Evolutionary conservation across 2,113 vertebrate species (phyloP), one percentile per base, ranked within the genome.

Genomic region (Hemiprocne comata): DNA sequence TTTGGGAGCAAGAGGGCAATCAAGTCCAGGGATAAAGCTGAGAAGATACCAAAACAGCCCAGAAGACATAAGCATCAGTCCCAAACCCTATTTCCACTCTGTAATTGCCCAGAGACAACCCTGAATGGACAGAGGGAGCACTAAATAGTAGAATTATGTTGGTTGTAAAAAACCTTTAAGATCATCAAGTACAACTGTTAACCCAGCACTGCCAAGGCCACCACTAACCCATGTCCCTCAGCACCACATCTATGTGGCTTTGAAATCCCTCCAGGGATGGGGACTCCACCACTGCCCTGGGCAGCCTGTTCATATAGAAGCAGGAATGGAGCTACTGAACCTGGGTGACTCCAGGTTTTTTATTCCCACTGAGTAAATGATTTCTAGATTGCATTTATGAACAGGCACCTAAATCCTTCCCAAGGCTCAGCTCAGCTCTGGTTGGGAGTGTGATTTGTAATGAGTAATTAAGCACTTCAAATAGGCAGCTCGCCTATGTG

Each of bases 401-500:
- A 7, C 0, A 28, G 64, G n/a, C 31, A 62, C 44, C 50, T 61
- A 33, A 80, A 72, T 7, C 54, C 50, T 24, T 57, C 50, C 50
- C 42, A 64, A 42, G 28, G 2, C 67, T 12, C 9, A 17, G 66
- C 70, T 55, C 67, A 38, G 24, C 3, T 61, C 44, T 42, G 29
- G 23, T 54, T 36, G 50, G 67, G 44, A 34, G 29, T 17, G 36
- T 13, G 38, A 57, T 76, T 76, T 42, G 18, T 80, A 36, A 4
- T 17, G 17, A 17, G 33, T 26, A 67, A 73, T 80, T 69, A 73
- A 86, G 24, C 10, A 10, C 16, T 40, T 76, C 24, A 34, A 26
- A 40, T 2, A 12, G 61, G 24, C 17, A 36, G 4, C 26, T 73
- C 10, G 33, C 10, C 26, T 34, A 1, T 0, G 2, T 26, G 82